phyloP scores from a whole-genome alignment of 1,140 invertebrate species.

The Halictus rubicundus region DNA sequence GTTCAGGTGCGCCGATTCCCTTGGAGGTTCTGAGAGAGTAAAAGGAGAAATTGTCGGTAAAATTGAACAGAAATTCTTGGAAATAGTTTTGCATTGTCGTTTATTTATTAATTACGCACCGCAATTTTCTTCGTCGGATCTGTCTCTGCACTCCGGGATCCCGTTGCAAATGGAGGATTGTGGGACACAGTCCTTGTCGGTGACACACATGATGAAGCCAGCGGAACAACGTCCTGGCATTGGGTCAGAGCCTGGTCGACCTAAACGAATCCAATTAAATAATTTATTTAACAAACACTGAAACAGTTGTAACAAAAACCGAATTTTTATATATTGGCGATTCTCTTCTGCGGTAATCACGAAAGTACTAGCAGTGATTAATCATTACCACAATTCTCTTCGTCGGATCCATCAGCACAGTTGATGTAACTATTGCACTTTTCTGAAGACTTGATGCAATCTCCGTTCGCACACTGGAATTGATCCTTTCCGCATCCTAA shows the following conservation, averaged over 20 bases:
- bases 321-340: too few relatives aligned
- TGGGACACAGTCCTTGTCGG: conserved; percentile 80
- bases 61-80: background rate
- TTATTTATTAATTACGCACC: conserved; percentile 76
- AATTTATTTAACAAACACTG: too few relatives aligned
- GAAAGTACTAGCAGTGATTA: too few relatives aligned
- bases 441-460: conserved; percentile 81
- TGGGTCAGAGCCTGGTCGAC: conserved; percentile 53
- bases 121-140: conserved; percentile 88
- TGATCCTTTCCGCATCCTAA: conserved; percentile 78
- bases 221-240: conserved; percentile 73
- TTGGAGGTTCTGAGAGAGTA: conserved; percentile 9
- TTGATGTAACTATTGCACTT: conserved; percentile 82
- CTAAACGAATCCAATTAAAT: conserved; percentile 1
- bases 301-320: too few relatives aligned
- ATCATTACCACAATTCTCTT: conserved; percentile 84
- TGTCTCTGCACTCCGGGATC: conserved; percentile 85
- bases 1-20: conserved; percentile 75
- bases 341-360: too few relatives aligned
- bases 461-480: conserved; percentile 83
- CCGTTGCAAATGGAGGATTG: conserved; percentile 83
- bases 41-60: background rate
- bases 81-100: too few relatives aligned
- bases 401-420: conserved; percentile 86
- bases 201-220: conserved; percentile 80